Evolutionary conservation across 2,888 invertebrate species (phyloP), one percentile per base, ranked within the genome.

Genomic region (Erpobdella octoculata): DNA sequence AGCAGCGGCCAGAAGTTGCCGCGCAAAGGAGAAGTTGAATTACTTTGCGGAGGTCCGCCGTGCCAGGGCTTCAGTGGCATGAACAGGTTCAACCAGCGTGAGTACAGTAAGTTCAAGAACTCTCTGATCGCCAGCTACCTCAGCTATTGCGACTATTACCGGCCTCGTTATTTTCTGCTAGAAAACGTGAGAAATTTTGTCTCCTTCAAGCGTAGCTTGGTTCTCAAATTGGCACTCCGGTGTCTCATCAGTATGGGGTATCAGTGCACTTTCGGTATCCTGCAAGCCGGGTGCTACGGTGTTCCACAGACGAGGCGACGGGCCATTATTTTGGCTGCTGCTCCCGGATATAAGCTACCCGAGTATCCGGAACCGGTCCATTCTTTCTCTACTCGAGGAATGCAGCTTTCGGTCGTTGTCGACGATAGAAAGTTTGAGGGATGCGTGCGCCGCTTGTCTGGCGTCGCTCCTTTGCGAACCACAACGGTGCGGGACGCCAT

Each of bases 21-120:
- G 0, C 84, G 86, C 80, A 89, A 88, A 79, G 91, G 91, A 0
- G 90, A 91, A 73, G 91, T 92, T 0, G 91, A 92, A 78, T 82
- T 92, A 73, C 82, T 92, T 37, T 90, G 91, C 79, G 92, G 92
- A 12, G 92, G 92, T 0, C 92, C 92, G 0, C 92, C 92, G 0
- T 92, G 92, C 80, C 92, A 92, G 83, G 92, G 92, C 3, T 92
- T 92, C 84, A 91, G 90, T 62, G 91, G 91, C 46, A 91, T 92
- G 91, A 92, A 92, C 82, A 85, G 91, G 69, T 92, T 92, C 82
- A 91, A 90, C 83, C 89, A 89, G 0, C 85, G 91, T 38, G 90
- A 91, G 77, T 91, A 91, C 82, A 91, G 91, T 1, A 86, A 88
- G 76, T 91, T 92, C 79, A 92, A 91, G 85, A 92, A 91, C 81